A percentile compares a stretch with the other conserved stretches of the same genome.
Evolutionary conservation across 2,113 vertebrate species (phyloP).

Genomic region (Casuarius casuarius): DNA sequence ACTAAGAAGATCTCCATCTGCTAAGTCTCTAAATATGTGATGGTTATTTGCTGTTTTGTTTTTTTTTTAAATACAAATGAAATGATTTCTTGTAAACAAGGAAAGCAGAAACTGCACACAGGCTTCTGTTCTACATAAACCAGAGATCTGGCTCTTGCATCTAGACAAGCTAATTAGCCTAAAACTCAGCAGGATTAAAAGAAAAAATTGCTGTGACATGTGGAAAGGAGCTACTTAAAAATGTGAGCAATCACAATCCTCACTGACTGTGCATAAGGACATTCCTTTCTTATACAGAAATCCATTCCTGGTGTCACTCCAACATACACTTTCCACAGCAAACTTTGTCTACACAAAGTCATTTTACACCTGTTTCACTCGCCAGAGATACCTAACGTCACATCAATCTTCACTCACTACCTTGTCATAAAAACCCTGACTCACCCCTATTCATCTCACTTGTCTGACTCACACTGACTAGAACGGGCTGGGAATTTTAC

Average conservation of each 20-base stretch:
- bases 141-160: background rate
- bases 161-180: background rate
- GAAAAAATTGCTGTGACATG: background rate
- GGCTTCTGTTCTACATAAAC: background rate
- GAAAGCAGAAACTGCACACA: background rate
- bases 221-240: background rate
- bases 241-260: fast-evolving
- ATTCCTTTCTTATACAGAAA: background rate
- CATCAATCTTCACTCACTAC: background rate
- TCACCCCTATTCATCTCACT: background rate
- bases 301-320: background rate
- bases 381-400: background rate
- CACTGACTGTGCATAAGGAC: background rate
- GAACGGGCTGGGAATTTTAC: background rate
- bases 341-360: background rate
- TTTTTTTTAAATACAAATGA: background rate
- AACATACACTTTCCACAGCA: background rate
- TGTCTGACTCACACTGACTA: conserved; percentile 28
- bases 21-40: background rate
- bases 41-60: background rate
- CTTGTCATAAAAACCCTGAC: background rate
- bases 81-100: background rate
- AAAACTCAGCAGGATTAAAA: background rate
- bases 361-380: background rate
- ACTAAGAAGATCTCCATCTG: background rate